Evolutionary conservation across 2,113 vertebrate species (phyloP), one percentile per base, ranked within the genome.

Genomic region (Cephalopterus ornatus): DNA sequence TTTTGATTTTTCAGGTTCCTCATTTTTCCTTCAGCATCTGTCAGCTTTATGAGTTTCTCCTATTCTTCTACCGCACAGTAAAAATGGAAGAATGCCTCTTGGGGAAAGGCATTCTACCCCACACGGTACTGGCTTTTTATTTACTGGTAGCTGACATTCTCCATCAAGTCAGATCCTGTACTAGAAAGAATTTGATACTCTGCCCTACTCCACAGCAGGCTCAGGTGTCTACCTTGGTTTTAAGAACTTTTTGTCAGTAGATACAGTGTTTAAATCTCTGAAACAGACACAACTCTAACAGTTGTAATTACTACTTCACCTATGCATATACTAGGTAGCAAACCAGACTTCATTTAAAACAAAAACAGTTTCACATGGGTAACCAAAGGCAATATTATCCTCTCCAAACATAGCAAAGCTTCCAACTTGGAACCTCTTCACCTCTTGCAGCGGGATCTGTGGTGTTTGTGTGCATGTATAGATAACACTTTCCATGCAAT

Each of bases 131-230:
- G 32, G 30, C 26, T 79, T 72, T 88, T 91, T 76, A 66, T 73
- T 88, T 92, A 74, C 88, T 84, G 35, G 24, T 77, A 93, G 76
- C 53, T 0, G 0, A 63, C 39, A 49, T 70, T 95, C 82, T 65
- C 74, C 52, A 62, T 76, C 89, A 95, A 95, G 82, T 92, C 65
- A 92, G 65, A 74, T 83, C 81, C 84, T 92, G 84, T 24, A 56
- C 23, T 27, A 72, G 55, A 42, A 91, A 80, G 85, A 94, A 92
- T 50, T 67, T 92, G 70, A 84, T 49, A 19, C 58, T 79, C 16
- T 93, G 83, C 75, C 76, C 65, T 85, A 78, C 41, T 59, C 73
- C 59, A 62, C 56, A 79, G 65, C 50, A 77, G 35, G 44, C 21
- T 75, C 47, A 41, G 42, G 20, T 49, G 71, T 66, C 41, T 56